Conservation (phyloP, 2,113 vertebrate genomes). For the Dipodomys merriami region DNA sequence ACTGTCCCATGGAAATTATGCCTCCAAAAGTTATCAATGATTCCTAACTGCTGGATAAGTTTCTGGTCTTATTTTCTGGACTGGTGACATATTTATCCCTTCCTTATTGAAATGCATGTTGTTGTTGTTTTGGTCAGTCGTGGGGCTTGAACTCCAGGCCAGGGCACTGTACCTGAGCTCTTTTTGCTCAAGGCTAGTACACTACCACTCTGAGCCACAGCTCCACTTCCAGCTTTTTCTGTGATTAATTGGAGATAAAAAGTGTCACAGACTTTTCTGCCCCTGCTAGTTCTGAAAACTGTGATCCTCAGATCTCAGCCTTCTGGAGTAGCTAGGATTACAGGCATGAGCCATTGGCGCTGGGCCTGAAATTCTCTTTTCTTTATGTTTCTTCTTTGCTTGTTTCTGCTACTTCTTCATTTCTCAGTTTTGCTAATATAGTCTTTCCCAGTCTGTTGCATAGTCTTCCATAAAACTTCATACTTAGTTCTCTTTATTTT, state of each 20-base stretch:
- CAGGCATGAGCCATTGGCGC: no score
- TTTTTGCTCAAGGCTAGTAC: no score
- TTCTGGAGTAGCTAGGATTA: no score
- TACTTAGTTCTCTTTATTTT: background rate
- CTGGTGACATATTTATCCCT: background rate
- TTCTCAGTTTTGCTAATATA: background rate
- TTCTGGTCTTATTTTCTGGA: background rate
- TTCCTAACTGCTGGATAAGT: background rate
- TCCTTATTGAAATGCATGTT: background rate
- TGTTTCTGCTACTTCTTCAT: background rate
- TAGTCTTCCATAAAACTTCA: constrained; percentile 14
- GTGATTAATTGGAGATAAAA: no score
- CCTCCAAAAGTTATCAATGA: background rate
- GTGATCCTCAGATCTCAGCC: no score
- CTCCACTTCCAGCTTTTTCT: no score
- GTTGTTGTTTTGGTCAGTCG: no score
- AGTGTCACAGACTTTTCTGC: no score
- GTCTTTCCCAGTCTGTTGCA: background rate
- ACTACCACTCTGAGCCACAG: no score
- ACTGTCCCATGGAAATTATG: background rate
- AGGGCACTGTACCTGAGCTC: no score
- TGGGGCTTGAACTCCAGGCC: no score
- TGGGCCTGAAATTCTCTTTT: background rate
- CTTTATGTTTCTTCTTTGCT: background rate
- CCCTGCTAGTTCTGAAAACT: no score